A percentile compares a stretch with the other conserved stretches of the same genome.
These are phyloP conservation scores for Nautilus pompilius DNA, from an alignment of 1,140 invertebrate genomes.

Conservation along the genomic window DNA sequence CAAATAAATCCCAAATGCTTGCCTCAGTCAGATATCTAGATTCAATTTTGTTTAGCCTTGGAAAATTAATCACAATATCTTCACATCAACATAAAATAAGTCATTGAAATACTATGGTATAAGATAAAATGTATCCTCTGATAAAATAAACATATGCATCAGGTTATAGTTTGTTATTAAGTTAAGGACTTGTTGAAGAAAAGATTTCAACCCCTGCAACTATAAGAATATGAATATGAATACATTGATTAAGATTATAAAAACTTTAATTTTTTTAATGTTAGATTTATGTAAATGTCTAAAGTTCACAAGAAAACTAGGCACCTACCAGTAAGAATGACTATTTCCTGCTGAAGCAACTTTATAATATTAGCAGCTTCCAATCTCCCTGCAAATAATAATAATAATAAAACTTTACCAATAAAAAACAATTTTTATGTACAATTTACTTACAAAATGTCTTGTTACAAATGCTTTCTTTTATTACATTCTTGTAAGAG, in stretches of 20 bases:
- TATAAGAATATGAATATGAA: background rate
- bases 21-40: no score
- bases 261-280: background rate
- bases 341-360: conserved; percentile 34
- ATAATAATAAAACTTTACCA: background rate
- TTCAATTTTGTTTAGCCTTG: no score
- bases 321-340: conserved; percentile 35
- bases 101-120: no score
- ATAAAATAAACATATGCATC: background rate
- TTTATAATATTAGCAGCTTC: conserved; percentile 40
- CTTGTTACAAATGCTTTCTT: no score
- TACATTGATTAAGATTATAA: background rate
- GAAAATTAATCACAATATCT: no score
- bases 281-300: background rate
- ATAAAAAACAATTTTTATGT: background rate
- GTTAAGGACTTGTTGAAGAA: background rate
- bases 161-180: background rate
- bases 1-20: no score
- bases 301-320: background rate
- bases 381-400: conserved; percentile 59
- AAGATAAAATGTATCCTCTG: background rate
- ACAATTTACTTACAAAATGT: background rate
- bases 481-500: no score
- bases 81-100: no score
- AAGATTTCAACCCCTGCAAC: background rate